Conservation (phyloP, 1,140 invertebrate species). For the Mya arenaria region DNA sequence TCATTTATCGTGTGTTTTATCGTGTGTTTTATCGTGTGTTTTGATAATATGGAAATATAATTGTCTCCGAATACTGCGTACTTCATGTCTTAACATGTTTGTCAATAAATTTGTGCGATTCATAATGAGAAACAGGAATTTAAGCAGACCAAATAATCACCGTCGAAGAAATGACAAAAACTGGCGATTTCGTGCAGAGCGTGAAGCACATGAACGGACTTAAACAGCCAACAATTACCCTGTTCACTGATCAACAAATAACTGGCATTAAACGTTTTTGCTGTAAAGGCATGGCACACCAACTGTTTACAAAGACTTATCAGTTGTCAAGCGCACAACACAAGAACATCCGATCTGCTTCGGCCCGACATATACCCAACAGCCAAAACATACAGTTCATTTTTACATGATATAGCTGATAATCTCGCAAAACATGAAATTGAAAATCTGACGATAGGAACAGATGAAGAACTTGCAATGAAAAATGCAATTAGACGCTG, state of each 20-base stretch:
- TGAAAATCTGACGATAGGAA: background rate
- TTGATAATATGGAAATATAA: too few species aligned
- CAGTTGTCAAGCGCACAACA: background rate
- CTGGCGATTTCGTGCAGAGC: background rate
- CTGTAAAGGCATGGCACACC: constrained; percentile 11
- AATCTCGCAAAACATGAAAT: background rate
- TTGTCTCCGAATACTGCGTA: too few species aligned
- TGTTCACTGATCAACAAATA: constrained; percentile 22
- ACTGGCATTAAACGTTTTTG: constrained; percentile 12
- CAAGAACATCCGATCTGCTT: constrained; percentile 13
- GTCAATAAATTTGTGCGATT: too few species aligned
- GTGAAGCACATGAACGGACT: constrained; percentile 9
- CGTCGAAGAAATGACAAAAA: constrained; percentile 13
- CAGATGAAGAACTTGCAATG: constrained; percentile 1
- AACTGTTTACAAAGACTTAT: constrained; percentile 9
- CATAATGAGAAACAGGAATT: too few species aligned
- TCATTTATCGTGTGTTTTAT: too few species aligned
- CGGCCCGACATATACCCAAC: constrained; percentile 23
- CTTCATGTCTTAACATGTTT: too few species aligned
- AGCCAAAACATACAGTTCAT: background rate
- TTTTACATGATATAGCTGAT: constrained; percentile 5
- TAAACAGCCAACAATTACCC: background rate
- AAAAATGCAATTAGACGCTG: constrained; percentile 6
- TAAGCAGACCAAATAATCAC: constrained; percentile 5
- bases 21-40: too few species aligned